Conservation (phyloP, 2,797 vertebrate genomes). For the Garrulus glandarius region DNA sequence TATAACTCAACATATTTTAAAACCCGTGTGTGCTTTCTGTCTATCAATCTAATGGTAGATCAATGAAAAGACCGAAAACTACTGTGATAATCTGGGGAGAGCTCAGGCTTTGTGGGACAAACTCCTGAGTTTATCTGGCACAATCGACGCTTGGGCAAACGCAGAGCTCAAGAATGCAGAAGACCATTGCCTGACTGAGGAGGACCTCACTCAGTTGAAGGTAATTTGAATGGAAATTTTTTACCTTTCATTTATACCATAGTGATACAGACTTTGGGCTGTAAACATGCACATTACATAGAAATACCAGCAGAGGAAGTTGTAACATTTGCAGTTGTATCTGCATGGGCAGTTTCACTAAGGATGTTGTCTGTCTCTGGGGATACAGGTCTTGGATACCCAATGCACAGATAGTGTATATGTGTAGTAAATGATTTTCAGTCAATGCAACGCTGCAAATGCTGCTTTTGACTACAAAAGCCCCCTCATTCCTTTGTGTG, state of each 20-base stretch:
- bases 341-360: neutral
- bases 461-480: neutral
- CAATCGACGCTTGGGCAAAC: constrained; percentile 81
- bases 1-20: neutral
- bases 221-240: constrained; percentile 66
- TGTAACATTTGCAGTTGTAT: neutral
- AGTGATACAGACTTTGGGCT: neutral
- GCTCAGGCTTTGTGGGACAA: constrained; percentile 92
- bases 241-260: neutral
- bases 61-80: constrained; percentile 89
- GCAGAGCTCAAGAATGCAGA: constrained; percentile 76
- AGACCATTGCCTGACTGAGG: constrained; percentile 75
- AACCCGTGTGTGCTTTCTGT: neutral
- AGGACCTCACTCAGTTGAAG: constrained; percentile 79
- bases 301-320: neutral
- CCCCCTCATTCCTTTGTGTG: neutral
- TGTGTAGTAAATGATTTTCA: neutral
- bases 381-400: neutral
- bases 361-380: neutral
- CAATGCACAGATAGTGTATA: accelerated
- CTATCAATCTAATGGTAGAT: constrained; percentile 73
- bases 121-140: constrained; percentile 81
- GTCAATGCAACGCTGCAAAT: neutral
- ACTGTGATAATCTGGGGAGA: constrained; percentile 85
- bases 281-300: neutral